Base-by-base conservation (phyloP, 2,797 vertebrate species). In the Girardinus metallicus region DNA sequence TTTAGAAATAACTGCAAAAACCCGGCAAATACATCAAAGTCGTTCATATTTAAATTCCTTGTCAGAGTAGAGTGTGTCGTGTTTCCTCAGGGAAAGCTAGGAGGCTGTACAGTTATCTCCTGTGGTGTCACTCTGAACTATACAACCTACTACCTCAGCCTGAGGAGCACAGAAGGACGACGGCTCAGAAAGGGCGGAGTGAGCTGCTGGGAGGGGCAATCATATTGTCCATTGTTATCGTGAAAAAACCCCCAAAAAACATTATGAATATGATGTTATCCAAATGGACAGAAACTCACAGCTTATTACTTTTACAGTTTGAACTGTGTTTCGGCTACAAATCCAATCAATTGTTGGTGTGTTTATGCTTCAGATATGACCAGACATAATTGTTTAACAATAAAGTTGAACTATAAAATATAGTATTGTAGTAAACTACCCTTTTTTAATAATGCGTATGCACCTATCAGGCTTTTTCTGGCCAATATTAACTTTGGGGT, bases 111-210 rank as follows among this genome's bases (percentile, higher is more conserved):
- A 99, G 98, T 99, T 97, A 99, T 98, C 98, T 97, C 97, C 98
- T 96, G 95, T 96, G 97, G 96, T 98, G 96, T 97, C 97, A 98
- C 97, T 97, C 97, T 99, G 95, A 99, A 99, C 98, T 98, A 99
- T 98, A 99, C 98, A 99, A 99, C 98, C 98, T 99, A 99, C 98
- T 99, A 99, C 98, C 98, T 99, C 98, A 99, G 88, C 97, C 96
- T 96, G 97, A 92, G 96, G 95, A 97, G 94, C 96, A 96, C 96
- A 72, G 68, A 10, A 46, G 68, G 26, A 72, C 26, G 26, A 16
- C 41, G 26, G 41, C 68, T 44, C 41, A 29, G 68, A 41, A 26
- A 68, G 36, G 64, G 36, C 1, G 34, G 64, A 16, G 36, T 12
- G 36, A 41, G 64, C 36, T 41, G 64, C 23, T 12, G 36, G 57